phyloP scores from a whole-genome alignment of 2,797 vertebrate species.

The Carduelis carduelis region DNA sequence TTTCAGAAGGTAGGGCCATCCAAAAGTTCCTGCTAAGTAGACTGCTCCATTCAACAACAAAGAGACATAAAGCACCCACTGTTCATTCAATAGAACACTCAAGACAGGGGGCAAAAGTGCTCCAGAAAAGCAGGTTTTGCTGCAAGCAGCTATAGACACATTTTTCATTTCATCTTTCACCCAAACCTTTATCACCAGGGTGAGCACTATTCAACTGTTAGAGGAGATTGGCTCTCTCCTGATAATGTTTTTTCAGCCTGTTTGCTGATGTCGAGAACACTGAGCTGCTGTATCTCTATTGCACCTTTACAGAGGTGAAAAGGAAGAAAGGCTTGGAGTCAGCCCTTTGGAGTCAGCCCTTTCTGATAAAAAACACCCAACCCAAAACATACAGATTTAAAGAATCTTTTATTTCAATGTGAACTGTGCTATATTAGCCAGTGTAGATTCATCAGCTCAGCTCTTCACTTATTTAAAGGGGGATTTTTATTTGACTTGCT shows the following conservation, averaged over 20 bases:
- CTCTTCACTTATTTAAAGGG: neutral
- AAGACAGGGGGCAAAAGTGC: neutral
- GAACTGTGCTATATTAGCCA: neutral
- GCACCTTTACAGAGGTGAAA: slow-evolving; percentile 35
- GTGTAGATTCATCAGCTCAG: neutral
- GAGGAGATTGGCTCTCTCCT: neutral
- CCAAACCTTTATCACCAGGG: slow-evolving; percentile 40
- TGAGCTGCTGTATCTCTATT: slow-evolving; percentile 21
- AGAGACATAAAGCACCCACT: slow-evolving; percentile 20
- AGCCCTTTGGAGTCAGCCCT: neutral
- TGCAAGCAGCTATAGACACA: neutral
- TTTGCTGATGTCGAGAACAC: slow-evolving; percentile 35
- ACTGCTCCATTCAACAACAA: slow-evolving; percentile 4
- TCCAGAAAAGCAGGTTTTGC: slow-evolving; percentile 33
- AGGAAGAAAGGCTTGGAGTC: slow-evolving; percentile 1
- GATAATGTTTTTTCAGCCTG: slow-evolving; percentile 34
- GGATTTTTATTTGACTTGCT: neutral
- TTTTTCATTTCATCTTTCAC: slow-evolving; percentile 62
- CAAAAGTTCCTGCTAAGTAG: slow-evolving; percentile 29
- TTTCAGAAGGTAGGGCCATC: slow-evolving; percentile 6
- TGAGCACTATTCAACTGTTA: neutral
- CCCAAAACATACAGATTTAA: neutral
- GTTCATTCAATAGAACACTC: neutral
- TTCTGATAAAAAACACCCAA: neutral
- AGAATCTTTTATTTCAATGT: neutral